A percentile compares a stretch with the other conserved stretches of the same genome.
Conservation (phyloP, 2,888 invertebrate species). For the Mesorhabditis belari region DNA sequence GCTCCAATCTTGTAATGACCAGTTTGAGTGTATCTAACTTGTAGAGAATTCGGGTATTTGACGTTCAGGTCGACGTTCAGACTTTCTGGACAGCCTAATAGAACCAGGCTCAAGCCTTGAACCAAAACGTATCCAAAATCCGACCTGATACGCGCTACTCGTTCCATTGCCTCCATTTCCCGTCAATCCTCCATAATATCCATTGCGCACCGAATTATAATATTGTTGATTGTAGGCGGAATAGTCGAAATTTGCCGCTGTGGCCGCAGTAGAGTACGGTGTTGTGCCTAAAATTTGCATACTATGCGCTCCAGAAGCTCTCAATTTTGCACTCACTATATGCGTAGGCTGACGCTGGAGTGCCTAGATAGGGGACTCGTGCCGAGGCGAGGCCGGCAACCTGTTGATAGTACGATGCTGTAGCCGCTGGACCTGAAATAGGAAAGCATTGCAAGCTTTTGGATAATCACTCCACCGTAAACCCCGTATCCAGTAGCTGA, state of each 20-base stretch:
- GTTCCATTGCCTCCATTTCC: no score
- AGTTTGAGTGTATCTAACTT: no score
- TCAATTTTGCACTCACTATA: neutral
- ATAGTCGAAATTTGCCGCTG: neutral
- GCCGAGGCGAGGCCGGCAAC: constrained; percentile 9
- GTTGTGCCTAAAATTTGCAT: neutral
- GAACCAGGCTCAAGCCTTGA: no score
- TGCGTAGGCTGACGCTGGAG: constrained; percentile 1
- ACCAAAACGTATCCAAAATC: no score
- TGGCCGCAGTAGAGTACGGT: neutral
- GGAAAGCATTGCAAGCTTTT: no score
- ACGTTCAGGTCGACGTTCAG: no score
- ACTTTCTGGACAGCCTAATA: no score
- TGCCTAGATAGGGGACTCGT: neutral
- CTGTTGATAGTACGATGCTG: constrained; percentile 19
- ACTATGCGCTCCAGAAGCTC: neutral
- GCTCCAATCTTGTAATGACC: no score
- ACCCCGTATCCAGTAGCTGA: neutral
- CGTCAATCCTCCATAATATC: constrained; percentile 12
- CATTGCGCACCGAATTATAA: constrained; percentile 6
- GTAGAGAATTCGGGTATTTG: no score
- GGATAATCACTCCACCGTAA: no score
- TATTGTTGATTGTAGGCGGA: constrained; percentile 21
- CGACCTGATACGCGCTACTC: no score
- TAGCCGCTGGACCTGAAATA: no score